Evolutionary conservation across 2,113 vertebrate species (phyloP).

Genomic region (Nipponia nippon): DNA sequence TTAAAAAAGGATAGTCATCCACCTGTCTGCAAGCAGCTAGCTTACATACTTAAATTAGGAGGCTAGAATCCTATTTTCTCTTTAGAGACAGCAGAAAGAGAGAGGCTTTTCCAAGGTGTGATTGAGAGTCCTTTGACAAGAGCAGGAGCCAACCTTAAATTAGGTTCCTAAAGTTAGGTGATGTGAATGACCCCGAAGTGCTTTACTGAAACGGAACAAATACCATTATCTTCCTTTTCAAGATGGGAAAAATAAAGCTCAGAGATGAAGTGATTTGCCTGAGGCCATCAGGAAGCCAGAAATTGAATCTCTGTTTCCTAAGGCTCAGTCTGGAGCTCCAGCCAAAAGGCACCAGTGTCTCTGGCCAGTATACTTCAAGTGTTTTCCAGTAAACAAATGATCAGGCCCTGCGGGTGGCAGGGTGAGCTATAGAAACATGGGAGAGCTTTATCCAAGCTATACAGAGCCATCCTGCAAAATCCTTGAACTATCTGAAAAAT

Average conservation of each 20-base stretch:
- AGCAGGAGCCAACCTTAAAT: conserved; percentile 17
- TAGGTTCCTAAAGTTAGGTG: neutral
- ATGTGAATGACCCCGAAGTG: neutral
- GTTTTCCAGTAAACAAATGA: conserved; percentile 23
- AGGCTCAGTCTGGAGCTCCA: neutral
- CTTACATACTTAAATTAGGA: conserved; percentile 19
- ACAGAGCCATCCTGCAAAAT: neutral
- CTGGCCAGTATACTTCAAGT: neutral
- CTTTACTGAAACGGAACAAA: neutral
- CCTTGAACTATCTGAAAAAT: neutral
- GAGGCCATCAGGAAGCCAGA: neutral
- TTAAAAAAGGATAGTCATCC: neutral
- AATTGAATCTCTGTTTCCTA: neutral
- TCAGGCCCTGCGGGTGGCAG: neutral
- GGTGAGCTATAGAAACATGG: neutral
- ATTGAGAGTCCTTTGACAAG: neutral
- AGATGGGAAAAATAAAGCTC: conserved; percentile 11
- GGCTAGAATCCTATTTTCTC: neutral
- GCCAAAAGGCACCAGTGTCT: neutral
- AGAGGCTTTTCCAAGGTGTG: neutral
- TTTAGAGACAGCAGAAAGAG: neutral
- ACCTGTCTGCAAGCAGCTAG: neutral
- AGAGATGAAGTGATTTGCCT: neutral
- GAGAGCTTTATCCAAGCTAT: neutral
- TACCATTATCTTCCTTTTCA: neutral